Percentiles rank a stretch among this genome's conserved stretches.
Evolutionary conservation across 2,797 vertebrate species (phyloP).

Genomic region (Streptopelia turtur): DNA sequence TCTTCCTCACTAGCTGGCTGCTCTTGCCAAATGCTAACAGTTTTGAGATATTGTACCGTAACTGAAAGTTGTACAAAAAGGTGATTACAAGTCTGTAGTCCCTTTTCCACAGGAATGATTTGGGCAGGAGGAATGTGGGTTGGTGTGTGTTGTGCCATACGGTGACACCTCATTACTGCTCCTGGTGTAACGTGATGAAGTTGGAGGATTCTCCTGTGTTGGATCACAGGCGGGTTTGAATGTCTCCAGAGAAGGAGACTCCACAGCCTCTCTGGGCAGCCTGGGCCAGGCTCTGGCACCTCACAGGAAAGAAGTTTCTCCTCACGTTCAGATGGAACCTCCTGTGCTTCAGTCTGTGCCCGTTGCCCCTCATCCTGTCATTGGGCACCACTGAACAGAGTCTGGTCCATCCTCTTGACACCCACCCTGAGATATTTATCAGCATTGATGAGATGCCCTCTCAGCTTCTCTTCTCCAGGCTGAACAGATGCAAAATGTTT

Average conservation of each 20-base stretch:
- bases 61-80: background rate
- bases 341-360: too few species aligned
- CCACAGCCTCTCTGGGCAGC: too few species aligned
- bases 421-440: too few species aligned
- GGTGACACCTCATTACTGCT: background rate
- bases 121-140: background rate
- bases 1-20: background rate
- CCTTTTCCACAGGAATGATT: background rate
- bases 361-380: too few species aligned
- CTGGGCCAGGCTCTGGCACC: too few species aligned
- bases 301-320: too few species aligned
- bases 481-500: background rate
- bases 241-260: too few species aligned
- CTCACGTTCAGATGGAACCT: too few species aligned
- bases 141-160: fast-evolving
- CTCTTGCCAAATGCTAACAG: background rate
- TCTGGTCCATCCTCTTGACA: too few species aligned
- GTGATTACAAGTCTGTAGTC: background rate
- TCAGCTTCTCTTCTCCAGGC: too few species aligned
- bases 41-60: background rate
- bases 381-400: too few species aligned
- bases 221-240: background rate
- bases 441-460: too few species aligned
- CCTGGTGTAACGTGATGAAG: background rate
- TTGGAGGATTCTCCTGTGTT: fast-evolving